These are phyloP conservation scores for Arctocebus calabarensis DNA, from an alignment of 2,797 vertebrate species.

Conservation along the genomic window DNA sequence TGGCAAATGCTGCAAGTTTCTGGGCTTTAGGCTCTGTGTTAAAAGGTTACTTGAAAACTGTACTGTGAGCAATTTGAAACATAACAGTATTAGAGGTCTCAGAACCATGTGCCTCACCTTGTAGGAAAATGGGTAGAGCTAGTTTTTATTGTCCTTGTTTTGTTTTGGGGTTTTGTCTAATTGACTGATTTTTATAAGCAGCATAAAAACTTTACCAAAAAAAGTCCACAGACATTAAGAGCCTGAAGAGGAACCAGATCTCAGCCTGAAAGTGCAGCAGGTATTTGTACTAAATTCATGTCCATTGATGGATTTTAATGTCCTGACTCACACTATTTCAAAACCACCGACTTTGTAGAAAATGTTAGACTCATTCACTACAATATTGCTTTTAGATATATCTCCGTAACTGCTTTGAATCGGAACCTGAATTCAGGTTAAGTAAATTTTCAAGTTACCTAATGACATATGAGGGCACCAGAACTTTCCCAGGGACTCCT, in stretches of 20 bases:
- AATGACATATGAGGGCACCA: background rate
- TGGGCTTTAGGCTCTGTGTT: background rate
- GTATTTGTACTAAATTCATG: background rate
- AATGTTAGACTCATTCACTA: background rate
- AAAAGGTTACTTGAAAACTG: slow-evolving; percentile 38
- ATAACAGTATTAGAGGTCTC: background rate
- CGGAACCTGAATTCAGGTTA: background rate
- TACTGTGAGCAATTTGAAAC: background rate
- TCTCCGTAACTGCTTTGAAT: background rate
- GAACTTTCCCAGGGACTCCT: background rate
- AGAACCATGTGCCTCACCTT: background rate
- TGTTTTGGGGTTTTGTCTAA: background rate
- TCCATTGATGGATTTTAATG: background rate
- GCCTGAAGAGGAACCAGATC: background rate
- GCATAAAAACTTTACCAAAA: background rate
- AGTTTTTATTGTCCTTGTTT: background rate
- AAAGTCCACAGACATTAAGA: background rate
- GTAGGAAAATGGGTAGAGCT: background rate
- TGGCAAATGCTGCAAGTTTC: background rate
- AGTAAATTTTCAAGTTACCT: background rate
- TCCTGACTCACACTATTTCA: background rate
- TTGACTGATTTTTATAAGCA: background rate
- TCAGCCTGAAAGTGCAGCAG: background rate
- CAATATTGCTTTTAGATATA: background rate
- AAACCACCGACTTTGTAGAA: background rate